These are phyloP conservation scores for Chymomyza fuscimana DNA, from an alignment of 2,888 invertebrate genomes.

Conservation along the genomic window DNA sequence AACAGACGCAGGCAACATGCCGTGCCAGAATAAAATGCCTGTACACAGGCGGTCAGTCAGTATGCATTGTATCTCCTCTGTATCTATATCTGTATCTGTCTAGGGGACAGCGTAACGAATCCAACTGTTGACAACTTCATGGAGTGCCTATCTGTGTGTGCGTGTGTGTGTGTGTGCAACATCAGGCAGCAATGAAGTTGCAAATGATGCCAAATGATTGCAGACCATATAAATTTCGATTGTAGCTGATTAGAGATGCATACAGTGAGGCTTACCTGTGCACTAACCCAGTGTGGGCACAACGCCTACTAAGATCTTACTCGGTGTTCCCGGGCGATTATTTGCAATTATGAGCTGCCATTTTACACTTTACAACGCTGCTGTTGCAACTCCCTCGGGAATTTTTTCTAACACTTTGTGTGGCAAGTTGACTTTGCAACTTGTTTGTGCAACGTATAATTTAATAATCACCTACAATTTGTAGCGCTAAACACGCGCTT, in stretches of 20 bases:
- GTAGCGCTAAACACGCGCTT: constrained; percentile 1
- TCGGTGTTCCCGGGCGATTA: constrained; percentile 62
- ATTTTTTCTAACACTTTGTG: constrained; percentile 14
- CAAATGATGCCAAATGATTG: constrained; percentile 76
- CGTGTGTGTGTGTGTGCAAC: constrained; percentile 15
- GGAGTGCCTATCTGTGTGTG: constrained; percentile 16
- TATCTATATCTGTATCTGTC: neutral
- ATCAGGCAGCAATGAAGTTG: constrained; percentile 38
- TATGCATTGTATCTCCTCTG: too few species aligned
- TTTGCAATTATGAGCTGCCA: constrained; percentile 70
- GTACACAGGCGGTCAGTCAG: constrained; percentile 4
- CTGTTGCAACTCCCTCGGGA: constrained; percentile 25
- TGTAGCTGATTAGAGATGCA: constrained; percentile 57
- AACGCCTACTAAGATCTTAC: constrained; percentile 40
- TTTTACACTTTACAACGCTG: constrained; percentile 45
- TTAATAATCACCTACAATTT: constrained; percentile 53
- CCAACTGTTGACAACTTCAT: constrained; percentile 64
- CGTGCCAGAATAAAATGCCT: neutral
- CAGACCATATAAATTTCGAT: constrained; percentile 77
- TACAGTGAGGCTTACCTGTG: constrained; percentile 15
- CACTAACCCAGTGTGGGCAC: constrained; percentile 14
- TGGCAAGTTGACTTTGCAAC: constrained; percentile 55
- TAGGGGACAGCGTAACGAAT: constrained; percentile 64
- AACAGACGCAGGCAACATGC: constrained; percentile 45
- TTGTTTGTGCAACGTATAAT: constrained; percentile 30